A percentile compares a stretch with the other conserved stretches of the same genome.
phyloP scores from a whole-genome alignment of 1,140 invertebrate genomes.

The Oryctes rhinoceros region DNA sequence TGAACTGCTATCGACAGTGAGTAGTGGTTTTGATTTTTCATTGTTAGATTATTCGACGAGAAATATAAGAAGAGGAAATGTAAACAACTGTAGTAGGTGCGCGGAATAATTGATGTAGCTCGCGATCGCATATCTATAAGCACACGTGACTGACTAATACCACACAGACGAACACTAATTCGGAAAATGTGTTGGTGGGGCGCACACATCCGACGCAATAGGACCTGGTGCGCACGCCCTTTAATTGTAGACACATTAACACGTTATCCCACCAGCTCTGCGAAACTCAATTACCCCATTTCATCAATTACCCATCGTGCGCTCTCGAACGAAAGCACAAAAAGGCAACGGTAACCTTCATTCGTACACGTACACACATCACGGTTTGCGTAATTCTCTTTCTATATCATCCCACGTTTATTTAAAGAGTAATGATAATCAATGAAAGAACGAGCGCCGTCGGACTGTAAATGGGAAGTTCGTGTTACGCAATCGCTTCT shows the following conservation, averaged over 20 bases:
- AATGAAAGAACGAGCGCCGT: constrained; percentile 23
- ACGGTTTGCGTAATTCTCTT: constrained; percentile 24
- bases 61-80: too few species aligned
- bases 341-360: constrained; percentile 22
- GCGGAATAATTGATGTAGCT: constrained; percentile 1
- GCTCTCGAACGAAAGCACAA: constrained; percentile 33
- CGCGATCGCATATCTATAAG: constrained; percentile 2
- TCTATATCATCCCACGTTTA: constrained; percentile 32
- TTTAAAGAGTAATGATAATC: constrained; percentile 36
- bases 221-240: constrained; percentile 26
- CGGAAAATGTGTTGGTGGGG: constrained; percentile 25
- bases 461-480: background rate
- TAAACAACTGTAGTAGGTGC: background rate
- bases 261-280: constrained; percentile 35
- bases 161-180: constrained; percentile 17
- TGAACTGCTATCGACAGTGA: too few species aligned
- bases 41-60: too few species aligned
- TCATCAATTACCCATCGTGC: constrained; percentile 36
- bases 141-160: background rate
- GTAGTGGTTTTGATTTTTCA: too few species aligned
- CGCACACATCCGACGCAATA: constrained; percentile 29
- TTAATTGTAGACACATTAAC: constrained; percentile 36
- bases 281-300: constrained; percentile 37
- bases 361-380: constrained; percentile 20
- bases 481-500: constrained; percentile 3